Percentiles rank a stretch among this genome's conserved stretches.
phyloP scores from a whole-genome alignment of 2,113 vertebrate genomes.

The Pomatorhinus ruficollis region DNA sequence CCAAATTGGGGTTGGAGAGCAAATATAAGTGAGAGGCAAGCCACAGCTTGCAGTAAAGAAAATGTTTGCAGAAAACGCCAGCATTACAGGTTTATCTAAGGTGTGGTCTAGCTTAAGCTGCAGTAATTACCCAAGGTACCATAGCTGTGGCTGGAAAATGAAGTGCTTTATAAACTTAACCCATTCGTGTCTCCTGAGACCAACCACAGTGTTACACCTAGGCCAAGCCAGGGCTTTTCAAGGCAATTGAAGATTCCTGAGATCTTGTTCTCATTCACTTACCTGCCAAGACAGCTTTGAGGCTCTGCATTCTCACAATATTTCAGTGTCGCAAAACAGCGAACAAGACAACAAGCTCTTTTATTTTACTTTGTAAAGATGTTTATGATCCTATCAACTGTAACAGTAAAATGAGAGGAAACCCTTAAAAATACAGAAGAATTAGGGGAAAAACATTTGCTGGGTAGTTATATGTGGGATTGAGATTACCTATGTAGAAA shows the following conservation, averaged over 20 bases:
- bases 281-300: not conserved
- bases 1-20: slow-evolving; percentile 73
- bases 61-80: slow-evolving; percentile 90
- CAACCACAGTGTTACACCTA: slow-evolving; percentile 12
- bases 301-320: not conserved
- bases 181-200: slow-evolving; percentile 46
- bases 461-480: not conserved
- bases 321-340: not conserved
- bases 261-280: not conserved
- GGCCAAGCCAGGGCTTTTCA: not conserved
- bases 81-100: slow-evolving; percentile 96
- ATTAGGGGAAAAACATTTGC: not conserved
- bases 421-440: not conserved
- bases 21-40: slow-evolving; percentile 84
- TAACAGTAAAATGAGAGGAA: not conserved
- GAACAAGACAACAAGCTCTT: not conserved
- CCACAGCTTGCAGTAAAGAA: slow-evolving; percentile 86
- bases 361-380: not conserved
- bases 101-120: slow-evolving; percentile 90
- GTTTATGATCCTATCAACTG: not conserved
- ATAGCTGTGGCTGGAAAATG: slow-evolving; percentile 75
- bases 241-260: not conserved
- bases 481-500: not conserved
- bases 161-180: slow-evolving; percentile 75
- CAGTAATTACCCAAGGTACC: slow-evolving; percentile 87